These are phyloP conservation scores for Bradypus variegatus DNA, from an alignment of 2,797 vertebrate species.

Conservation along the genomic window DNA sequence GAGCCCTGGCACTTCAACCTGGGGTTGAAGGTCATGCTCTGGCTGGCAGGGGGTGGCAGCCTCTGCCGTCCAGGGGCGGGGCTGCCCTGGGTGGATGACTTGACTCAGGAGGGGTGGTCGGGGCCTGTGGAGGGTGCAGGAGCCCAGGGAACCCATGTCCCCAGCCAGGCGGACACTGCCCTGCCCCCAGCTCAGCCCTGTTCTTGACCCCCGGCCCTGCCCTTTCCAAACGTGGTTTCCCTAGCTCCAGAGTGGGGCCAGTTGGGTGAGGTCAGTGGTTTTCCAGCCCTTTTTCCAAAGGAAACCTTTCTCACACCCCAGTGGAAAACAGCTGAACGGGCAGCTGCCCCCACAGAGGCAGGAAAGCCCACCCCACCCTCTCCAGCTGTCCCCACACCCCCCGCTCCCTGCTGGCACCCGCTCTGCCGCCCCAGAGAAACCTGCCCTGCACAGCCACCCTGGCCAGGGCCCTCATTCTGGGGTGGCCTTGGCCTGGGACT, in stretches of 20 bases:
- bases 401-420: not conserved
- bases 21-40: not conserved
- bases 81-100: not conserved
- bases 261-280: slow-evolving; percentile 48
- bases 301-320: not conserved
- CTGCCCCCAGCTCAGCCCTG: not conserved
- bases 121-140: not conserved
- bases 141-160: not conserved
- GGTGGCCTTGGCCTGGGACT: not conserved
- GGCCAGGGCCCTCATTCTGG: not conserved
- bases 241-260: slow-evolving; percentile 28
- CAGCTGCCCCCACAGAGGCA: not conserved
- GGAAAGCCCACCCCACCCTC: slow-evolving; percentile 27
- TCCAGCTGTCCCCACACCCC: not conserved
- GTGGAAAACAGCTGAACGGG: slow-evolving; percentile 33
- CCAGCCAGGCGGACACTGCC: not conserved
- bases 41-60: too few relatives aligned
- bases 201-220: not conserved
- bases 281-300: slow-evolving; percentile 54
- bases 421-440: not conserved
- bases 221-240: slow-evolving; percentile 41
- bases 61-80: not conserved
- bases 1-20: too few relatives aligned
- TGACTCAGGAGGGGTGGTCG: not conserved
- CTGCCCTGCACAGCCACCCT: not conserved